phyloP scores from a whole-genome alignment of 2,888 invertebrate species.

The Dicyrtoma fusca region DNA sequence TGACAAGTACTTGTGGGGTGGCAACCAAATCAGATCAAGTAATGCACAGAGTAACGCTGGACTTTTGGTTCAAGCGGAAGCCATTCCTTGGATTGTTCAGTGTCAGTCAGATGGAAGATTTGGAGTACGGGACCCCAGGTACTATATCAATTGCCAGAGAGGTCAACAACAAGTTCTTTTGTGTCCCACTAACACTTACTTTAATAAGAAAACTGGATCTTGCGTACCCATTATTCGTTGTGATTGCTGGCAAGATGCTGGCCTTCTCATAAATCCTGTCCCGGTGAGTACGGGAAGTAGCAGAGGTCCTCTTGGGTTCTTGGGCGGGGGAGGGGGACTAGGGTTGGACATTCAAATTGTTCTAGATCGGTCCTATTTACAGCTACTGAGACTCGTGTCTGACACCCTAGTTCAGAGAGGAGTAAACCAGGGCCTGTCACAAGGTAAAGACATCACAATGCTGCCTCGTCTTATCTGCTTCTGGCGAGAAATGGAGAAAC shows the following conservation, averaged over 20 bases:
- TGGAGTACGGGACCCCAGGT: constrained; percentile 46
- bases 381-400: constrained; percentile 40
- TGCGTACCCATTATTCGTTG: constrained; percentile 45
- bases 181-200: constrained; percentile 53
- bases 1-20: constrained; percentile 46
- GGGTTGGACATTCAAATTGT: constrained; percentile 48
- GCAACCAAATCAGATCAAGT: constrained; percentile 28
- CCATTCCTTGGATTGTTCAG: constrained; percentile 44
- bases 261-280: constrained; percentile 43
- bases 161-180: constrained; percentile 34
- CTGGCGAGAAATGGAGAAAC: constrained; percentile 55
- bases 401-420: constrained; percentile 19
- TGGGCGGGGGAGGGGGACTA: neutral
- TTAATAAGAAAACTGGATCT: constrained; percentile 38
- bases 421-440: constrained; percentile 28
- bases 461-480: constrained; percentile 49
- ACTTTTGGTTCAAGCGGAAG: constrained; percentile 18
- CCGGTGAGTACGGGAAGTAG: constrained; percentile 1
- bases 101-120: constrained; percentile 44
- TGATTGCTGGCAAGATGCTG: constrained; percentile 51
- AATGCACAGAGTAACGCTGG: constrained; percentile 22
- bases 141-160: constrained; percentile 40
- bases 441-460: constrained; percentile 39
- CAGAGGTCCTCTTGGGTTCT: neutral
- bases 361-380: constrained; percentile 48